These are phyloP conservation scores for Callospermophilus lateralis DNA, from an alignment of 2,113 vertebrate genomes.

Conservation along the genomic window DNA sequence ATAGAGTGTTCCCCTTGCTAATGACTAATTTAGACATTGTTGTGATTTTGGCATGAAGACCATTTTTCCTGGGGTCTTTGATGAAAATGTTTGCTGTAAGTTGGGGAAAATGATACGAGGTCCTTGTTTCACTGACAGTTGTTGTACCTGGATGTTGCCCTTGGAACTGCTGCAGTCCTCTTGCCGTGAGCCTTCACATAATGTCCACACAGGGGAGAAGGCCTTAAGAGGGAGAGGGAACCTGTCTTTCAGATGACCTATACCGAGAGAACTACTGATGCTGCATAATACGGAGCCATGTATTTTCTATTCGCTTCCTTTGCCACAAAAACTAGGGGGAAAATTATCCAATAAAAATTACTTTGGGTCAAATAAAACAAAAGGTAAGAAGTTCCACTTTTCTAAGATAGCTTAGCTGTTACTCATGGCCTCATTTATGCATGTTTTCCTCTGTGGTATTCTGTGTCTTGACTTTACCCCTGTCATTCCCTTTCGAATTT, in stretches of 20 bases:
- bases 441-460: not conserved
- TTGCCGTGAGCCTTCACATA: not conserved
- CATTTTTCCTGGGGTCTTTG: not conserved
- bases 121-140: not conserved
- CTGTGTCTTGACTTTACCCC: not conserved
- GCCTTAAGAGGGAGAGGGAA: not conserved
- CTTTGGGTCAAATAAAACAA: not conserved
- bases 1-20: not conserved
- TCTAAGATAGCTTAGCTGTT: not conserved
- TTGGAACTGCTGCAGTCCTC: not conserved
- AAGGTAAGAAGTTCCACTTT: conserved; percentile 1
- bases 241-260: not conserved
- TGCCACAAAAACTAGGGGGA: not conserved
- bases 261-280: not conserved
- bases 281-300: not conserved
- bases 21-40: not conserved
- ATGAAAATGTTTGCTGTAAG: not conserved
- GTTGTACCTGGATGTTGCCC: not conserved
- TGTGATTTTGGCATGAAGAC: not conserved
- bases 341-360: not conserved
- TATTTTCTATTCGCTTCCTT: not conserved
- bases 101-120: not conserved
- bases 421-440: not conserved
- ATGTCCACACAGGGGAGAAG: not conserved
- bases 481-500: conserved; percentile 6